Base-by-base conservation (phyloP, 2,888 invertebrate genomes). In the Maniola hyperantus region DNA sequence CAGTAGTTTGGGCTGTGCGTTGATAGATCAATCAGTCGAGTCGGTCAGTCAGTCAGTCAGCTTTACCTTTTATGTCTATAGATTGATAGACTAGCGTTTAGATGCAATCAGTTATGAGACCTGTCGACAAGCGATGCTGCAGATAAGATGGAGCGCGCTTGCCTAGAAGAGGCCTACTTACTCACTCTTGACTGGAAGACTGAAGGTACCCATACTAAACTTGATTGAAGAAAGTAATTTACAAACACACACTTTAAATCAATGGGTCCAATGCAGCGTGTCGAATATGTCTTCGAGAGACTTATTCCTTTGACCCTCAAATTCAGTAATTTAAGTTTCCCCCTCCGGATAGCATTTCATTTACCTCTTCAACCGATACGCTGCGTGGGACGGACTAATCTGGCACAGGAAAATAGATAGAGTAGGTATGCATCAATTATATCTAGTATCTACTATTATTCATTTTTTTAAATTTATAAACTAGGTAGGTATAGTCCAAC, bases 361-460 rank as follows among this genome's bases (percentile, higher is more conserved):
- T 92, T 92, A 92, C 92, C 92, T 92, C 92, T 92, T 91, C 91
- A 91, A 88, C 89, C 91, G 91, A 92, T 92, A 91, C 92, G 92
- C 89, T 81, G 92, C 87, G 92, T 92, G 87, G 91, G 91, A 91
- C 87, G 90, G 87, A 91, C 92, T 91, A 91, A 91, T 91, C 91
- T 88, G 81, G 89, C 75, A 87, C 85, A 89, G 60, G 64, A 74
- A 71, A 74, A 71, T 69, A 74, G 46, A 65, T 84, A 72, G 89
- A 91, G 86, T 63, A 18, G 2, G 26, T 26, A 26, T n/a, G n/a
- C 26, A 26, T 26, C 42, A 20, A 20, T 39, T 11, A 39, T 39
- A n/a, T n/a, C n/a, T n/a, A n/a, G n/a, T n/a, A n/a, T n/a, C n/a
- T n/a, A 8, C 4, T 6, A 20, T 11, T 55, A 4, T 15, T 7